These are phyloP conservation scores for Nannoperca australis DNA, from an alignment of 2,797 vertebrate species.

Conservation along the genomic window DNA sequence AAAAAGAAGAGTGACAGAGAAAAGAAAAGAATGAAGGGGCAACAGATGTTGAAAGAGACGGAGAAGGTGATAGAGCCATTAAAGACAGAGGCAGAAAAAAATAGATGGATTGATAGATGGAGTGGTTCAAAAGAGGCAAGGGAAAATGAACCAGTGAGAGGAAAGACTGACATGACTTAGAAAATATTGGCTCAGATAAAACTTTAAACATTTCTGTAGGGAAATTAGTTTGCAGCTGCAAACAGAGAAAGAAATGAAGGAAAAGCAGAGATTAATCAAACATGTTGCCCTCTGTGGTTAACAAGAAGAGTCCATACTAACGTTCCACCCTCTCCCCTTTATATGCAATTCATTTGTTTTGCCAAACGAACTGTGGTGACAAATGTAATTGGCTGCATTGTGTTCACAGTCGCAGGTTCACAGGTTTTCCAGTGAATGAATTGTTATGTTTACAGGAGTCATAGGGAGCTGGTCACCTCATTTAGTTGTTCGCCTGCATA, in stretches of 20 bases:
- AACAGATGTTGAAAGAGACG: conserved; percentile 34
- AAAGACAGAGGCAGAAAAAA: conserved; percentile 18
- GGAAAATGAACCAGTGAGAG: neutral
- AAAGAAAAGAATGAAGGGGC: conserved; percentile 21
- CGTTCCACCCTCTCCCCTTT: no score
- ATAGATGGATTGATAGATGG: conserved; percentile 25
- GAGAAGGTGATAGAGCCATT: conserved; percentile 38
- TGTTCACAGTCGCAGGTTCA: no score
- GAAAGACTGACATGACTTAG: neutral
- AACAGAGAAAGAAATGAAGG: neutral
- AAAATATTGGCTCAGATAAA: conserved; percentile 1
- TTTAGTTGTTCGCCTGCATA: no score
- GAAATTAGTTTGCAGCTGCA: neutral
- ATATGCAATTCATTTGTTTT: no score
- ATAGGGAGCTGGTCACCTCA: no score
- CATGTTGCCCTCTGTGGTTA: no score
- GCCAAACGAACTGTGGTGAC: no score
- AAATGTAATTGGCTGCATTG: no score
- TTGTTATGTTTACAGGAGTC: no score
- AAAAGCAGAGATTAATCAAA: no score
- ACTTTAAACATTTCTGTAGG: conserved; percentile 4
- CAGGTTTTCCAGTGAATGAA: no score
- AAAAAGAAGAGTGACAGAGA: conserved; percentile 22
- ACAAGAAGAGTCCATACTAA: no score
- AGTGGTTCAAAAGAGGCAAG: conserved; percentile 6